Percentiles rank a stretch among this genome's conserved stretches.
Evolutionary conservation across 2,888 invertebrate species (phyloP).

Genomic region (Melipona bicolor): DNA sequence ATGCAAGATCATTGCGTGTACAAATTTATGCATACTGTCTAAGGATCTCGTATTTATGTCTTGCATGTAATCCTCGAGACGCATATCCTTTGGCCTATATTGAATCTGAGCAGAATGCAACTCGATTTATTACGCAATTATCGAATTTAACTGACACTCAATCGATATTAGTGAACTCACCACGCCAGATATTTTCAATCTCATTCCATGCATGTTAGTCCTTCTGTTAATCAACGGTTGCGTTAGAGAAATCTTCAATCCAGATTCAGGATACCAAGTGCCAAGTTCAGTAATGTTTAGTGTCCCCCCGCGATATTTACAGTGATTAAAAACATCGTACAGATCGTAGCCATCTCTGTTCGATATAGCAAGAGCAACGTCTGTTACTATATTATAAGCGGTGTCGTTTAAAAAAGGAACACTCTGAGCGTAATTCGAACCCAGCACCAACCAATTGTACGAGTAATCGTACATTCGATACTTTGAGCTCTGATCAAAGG

Average conservation of each 20-base stretch:
- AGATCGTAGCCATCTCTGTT: conserved; percentile 62
- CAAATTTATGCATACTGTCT: conserved; percentile 76
- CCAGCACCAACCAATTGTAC: conserved; percentile 76
- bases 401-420: conserved; percentile 69
- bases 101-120: conserved; percentile 43
- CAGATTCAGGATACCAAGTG: conserved; percentile 63
- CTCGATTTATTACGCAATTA: background rate
- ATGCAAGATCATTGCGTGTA: conserved; percentile 70
- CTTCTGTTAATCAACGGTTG: conserved; percentile 72
- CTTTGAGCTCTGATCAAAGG: conserved; percentile 61
- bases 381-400: conserved; percentile 73
- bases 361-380: conserved; percentile 69
- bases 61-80: conserved; percentile 72
- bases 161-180: conserved; percentile 62
- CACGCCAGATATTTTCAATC: conserved; percentile 70
- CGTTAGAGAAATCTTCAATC: conserved; percentile 67
- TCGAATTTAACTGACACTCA: background rate
- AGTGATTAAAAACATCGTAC: conserved; percentile 76
- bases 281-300: conserved; percentile 76
- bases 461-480: conserved; percentile 71
- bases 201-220: conserved; percentile 75
- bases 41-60: conserved; percentile 71
- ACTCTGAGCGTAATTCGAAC: conserved; percentile 62
- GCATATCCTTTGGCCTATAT: conserved; percentile 69
- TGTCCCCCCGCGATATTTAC: conserved; percentile 72